Base-by-base conservation (phyloP, 2,113 vertebrate species). In the Theristicus caerulescens region DNA sequence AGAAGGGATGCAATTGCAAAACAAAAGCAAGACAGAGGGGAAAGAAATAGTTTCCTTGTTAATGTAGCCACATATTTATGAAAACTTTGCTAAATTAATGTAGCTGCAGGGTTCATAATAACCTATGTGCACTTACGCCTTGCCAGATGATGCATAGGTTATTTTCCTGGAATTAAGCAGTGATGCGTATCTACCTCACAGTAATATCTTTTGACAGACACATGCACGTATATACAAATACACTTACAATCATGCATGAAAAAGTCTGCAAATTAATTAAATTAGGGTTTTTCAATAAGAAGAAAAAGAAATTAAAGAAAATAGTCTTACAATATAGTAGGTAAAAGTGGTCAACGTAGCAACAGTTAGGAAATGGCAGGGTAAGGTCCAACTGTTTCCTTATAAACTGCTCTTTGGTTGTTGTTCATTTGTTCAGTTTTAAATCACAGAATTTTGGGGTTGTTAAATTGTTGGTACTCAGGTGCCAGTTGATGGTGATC, bases 141-240 rank as follows among this genome's bases (percentile, higher is more conserved):
- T 67, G 25, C 27, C 40, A 90, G 64, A 95, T 93, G 80, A 86
- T 71, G 67, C 89, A 83, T 84, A 97, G 91, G 67, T 95, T 97
- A 88, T 12, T 96, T 89, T 49, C 22, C 64, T 91, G 73, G 72
- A 97, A 97, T 96, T 88, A 88, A 92, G 91, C 94, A 96, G 72
- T 69, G 66, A 79, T 74, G 83, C 36, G 0, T 89, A 92, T 96
- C 90, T 87, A 95, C 51, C 66, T 94, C 89, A 72, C 16, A 49
- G 69, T 91, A 90, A 88, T 94, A 92, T 88, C 62, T 85, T 85
- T 72, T 85, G 90, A 86, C 65, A 96, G 54, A 79, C 46, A 86
- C 16, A 59, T 42, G 54, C 2, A 0, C 62, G 83, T 83, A 70
- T 95, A 62, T 66, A 83, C 10, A 95, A 88, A 82, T 73, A 38